phyloP scores from a whole-genome alignment of 2,888 invertebrate species.

The Lasioglossum leucozonium region DNA sequence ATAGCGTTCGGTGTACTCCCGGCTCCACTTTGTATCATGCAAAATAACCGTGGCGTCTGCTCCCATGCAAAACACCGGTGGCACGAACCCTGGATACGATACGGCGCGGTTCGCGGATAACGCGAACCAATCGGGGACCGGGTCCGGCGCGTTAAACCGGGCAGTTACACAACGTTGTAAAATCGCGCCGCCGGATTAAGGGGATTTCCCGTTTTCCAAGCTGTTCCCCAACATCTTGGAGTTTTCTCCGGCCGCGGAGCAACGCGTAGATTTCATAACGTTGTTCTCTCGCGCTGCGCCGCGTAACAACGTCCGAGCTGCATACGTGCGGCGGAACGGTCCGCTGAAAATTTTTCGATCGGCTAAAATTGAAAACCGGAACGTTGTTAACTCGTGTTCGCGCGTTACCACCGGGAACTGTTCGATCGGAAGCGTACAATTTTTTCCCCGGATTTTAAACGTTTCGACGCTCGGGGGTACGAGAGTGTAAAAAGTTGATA shows the following conservation, averaged over 20 bases:
- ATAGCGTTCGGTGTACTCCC: constrained; percentile 16
- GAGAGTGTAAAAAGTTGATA: not conserved
- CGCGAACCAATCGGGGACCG: not conserved
- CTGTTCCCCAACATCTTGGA: not conserved
- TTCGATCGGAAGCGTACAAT: not conserved
- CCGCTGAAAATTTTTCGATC: not conserved
- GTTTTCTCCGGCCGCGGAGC: not conserved
- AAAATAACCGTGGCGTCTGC: constrained; percentile 24
- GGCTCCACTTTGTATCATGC: constrained; percentile 27
- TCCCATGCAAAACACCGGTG: constrained; percentile 3
- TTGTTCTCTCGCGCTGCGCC: not conserved
- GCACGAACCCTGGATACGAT: not conserved
- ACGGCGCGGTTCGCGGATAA: not conserved
- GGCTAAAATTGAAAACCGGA: not conserved
- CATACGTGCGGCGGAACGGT: not conserved
- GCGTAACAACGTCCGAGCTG: not conserved
- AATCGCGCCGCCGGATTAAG: not conserved
- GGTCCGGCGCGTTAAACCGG: not conserved
- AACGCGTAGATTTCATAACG: not conserved
- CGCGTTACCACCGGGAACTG: not conserved
- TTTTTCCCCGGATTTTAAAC: not conserved
- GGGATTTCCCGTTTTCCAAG: not conserved
- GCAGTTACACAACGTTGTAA: not conserved
- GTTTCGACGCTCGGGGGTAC: not conserved
- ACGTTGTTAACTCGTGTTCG: not conserved